Conservation (phyloP, 2,888 invertebrate species). For the Pyrochroa serraticornis region DNA sequence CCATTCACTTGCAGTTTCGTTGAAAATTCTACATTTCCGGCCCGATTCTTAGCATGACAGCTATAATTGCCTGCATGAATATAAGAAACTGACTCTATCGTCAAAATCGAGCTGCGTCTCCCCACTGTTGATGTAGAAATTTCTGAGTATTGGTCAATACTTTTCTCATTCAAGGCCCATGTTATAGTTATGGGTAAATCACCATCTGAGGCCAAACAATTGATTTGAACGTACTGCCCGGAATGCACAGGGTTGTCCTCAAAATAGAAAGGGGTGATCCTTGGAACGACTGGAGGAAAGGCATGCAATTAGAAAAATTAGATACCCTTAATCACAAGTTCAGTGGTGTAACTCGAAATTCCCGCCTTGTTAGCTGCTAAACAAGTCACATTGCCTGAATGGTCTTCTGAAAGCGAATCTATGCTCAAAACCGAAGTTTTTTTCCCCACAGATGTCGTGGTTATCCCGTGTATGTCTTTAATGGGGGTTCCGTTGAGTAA, state of each 20-base stretch:
- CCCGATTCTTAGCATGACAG: conserved; percentile 66
- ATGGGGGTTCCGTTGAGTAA: conserved; percentile 68
- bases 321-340: conserved; percentile 64
- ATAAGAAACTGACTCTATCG: conserved; percentile 69
- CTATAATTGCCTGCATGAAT: conserved; percentile 77
- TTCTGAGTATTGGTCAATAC: conserved; percentile 46
- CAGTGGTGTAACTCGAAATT: conserved; percentile 58
- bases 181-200: conserved; percentile 68
- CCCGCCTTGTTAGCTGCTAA: conserved; percentile 63
- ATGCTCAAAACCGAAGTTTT: conserved; percentile 70
- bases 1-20: conserved; percentile 73
- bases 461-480: conserved; percentile 58
- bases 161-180: conserved; percentile 66
- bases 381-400: conserved; percentile 66
- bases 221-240: conserved; percentile 68
- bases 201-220: conserved; percentile 69
- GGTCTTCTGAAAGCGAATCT: conserved; percentile 61
- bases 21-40: conserved; percentile 45
- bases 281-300: conserved; percentile 65
- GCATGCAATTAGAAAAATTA: conserved; percentile 4
- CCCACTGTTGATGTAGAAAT: conserved; percentile 49
- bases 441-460: conserved; percentile 67
- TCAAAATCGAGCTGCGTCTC: conserved; percentile 63
- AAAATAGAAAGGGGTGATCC: conserved; percentile 70
- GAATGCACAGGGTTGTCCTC: conserved; percentile 67